Conservation (phyloP, 2,113 vertebrate species). For the Nibea coibor region DNA sequence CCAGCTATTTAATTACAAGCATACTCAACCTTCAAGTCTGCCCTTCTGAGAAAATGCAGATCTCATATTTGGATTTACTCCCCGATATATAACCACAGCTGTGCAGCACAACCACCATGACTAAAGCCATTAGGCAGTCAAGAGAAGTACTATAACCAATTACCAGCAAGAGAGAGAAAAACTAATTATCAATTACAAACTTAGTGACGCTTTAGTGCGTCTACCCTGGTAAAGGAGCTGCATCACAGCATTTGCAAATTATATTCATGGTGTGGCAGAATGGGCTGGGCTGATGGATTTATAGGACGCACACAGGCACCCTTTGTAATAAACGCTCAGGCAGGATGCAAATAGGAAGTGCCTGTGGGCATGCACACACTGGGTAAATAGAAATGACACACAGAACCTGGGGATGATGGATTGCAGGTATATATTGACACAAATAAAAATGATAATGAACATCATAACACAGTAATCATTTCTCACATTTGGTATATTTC, state of each 20-base stretch:
- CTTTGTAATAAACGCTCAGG: slow-evolving; percentile 61
- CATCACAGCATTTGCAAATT: slow-evolving; percentile 76
- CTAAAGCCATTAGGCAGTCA: slow-evolving; percentile 64
- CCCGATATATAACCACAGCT: slow-evolving; percentile 17
- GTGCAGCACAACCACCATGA: slow-evolving; percentile 9
- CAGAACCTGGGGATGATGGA: slow-evolving; percentile 60
- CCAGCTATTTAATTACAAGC: background rate
- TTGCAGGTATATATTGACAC: slow-evolving; percentile 64
- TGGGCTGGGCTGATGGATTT: slow-evolving; percentile 68
- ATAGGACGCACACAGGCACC: slow-evolving; percentile 55
- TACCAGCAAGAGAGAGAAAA: slow-evolving; percentile 68
- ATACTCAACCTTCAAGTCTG: background rate
- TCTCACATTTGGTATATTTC: slow-evolving; percentile 9
- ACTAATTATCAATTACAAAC: slow-evolving; percentile 78
- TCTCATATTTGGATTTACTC: background rate
- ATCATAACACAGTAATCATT: slow-evolving; percentile 58
- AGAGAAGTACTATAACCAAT: slow-evolving; percentile 64
- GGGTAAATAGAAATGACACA: slow-evolving; percentile 69
- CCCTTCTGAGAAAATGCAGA: background rate
- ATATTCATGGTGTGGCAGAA: slow-evolving; percentile 61
- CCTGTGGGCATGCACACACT: slow-evolving; percentile 58
- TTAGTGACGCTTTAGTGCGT: slow-evolving; percentile 71
- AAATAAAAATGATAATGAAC: slow-evolving; percentile 66
- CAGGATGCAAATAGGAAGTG: slow-evolving; percentile 70
- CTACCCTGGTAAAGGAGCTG: slow-evolving; percentile 54